These are phyloP conservation scores for Thymelicus lineola DNA, from an alignment of 2,888 invertebrate genomes.

Conservation along the genomic window DNA sequence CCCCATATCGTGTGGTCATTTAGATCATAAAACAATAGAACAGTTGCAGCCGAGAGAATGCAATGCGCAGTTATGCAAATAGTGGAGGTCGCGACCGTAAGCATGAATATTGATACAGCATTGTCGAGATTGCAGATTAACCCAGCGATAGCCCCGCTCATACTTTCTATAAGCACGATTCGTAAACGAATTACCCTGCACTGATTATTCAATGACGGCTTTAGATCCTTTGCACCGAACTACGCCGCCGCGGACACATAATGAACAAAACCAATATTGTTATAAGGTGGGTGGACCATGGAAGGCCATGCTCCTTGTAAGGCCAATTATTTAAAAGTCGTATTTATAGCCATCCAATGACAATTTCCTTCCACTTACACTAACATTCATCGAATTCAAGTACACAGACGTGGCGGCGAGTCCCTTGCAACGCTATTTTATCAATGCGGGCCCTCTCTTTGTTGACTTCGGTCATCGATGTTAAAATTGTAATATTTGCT, in stretches of 20 bases:
- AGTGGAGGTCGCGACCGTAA: slow-evolving; percentile 79
- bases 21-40: slow-evolving; percentile 85
- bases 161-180: slow-evolving; percentile 76
- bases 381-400: too few relatives aligned
- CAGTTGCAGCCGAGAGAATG: slow-evolving; percentile 79
- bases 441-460: too few relatives aligned
- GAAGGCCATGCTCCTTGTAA: too few relatives aligned
- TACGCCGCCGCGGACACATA: slow-evolving; percentile 28
- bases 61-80: slow-evolving; percentile 83
- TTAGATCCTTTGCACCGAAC: slow-evolving; percentile 53
- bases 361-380: too few relatives aligned
- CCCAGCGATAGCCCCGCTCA: slow-evolving; percentile 69
- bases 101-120: slow-evolving; percentile 84
- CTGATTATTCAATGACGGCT: slow-evolving; percentile 66
- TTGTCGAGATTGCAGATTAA: slow-evolving; percentile 80
- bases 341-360: too few relatives aligned
- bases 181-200: slow-evolving; percentile 70
- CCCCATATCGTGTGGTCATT: slow-evolving; percentile 80
- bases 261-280: slow-evolving; percentile 45
- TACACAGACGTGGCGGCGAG: too few relatives aligned
- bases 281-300: too few relatives aligned
- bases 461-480: too few relatives aligned
- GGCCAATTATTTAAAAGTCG: too few relatives aligned
- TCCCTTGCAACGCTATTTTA: too few relatives aligned
- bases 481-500: too few relatives aligned